Evolutionary conservation across 2,888 invertebrate species (phyloP).

Genomic region (Torymus texanus): DNA sequence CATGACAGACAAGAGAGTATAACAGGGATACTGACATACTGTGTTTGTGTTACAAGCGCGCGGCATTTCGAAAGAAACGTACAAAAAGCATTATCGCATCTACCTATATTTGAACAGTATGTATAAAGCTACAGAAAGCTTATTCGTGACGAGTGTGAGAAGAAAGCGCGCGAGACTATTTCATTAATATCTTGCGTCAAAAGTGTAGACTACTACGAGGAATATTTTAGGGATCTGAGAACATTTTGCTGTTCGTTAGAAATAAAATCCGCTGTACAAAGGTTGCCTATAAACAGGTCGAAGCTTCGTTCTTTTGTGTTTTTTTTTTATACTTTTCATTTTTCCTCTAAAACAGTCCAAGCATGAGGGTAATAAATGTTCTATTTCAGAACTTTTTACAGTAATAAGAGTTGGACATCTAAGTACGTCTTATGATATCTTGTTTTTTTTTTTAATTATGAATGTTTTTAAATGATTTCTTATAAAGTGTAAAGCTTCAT

Average conservation of each 20-base stretch:
- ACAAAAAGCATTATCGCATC: constrained; percentile 47
- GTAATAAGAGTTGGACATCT: constrained; percentile 39
- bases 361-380: constrained; percentile 21
- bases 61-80: constrained; percentile 45
- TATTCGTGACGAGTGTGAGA: constrained; percentile 19
- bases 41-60: constrained; percentile 39
- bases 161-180: constrained; percentile 33
- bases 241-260: constrained; percentile 17
- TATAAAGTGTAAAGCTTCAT: constrained; percentile 12
- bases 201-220: constrained; percentile 36
- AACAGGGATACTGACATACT: constrained; percentile 5
- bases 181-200: constrained; percentile 39
- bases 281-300: constrained; percentile 32
- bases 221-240: constrained; percentile 20
- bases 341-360: constrained; percentile 24
- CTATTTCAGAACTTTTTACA: constrained; percentile 1
- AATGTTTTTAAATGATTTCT: constrained; percentile 24
- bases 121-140: constrained; percentile 39
- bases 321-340: constrained; percentile 7
- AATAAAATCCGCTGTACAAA: constrained; percentile 36
- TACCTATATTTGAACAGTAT: constrained; percentile 16
- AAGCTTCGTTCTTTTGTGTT: background rate
- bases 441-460: constrained; percentile 11
- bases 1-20: background rate
- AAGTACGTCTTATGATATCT: constrained; percentile 19